phyloP scores from a whole-genome alignment of 2,113 vertebrate species.

The Nycticorax nycticorax region DNA sequence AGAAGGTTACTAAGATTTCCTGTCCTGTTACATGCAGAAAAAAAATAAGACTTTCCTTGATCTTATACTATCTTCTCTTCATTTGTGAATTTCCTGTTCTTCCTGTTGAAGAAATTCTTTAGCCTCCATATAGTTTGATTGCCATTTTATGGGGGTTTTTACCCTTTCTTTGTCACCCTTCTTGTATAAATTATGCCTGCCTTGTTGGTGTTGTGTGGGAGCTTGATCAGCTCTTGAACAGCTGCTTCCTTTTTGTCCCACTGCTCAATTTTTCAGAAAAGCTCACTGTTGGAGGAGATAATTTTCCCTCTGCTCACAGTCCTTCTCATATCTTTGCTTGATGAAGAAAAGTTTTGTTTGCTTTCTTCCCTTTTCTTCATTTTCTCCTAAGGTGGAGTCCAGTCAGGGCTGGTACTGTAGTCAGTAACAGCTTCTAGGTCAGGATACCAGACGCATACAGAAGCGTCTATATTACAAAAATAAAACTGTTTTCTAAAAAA shows the following conservation, averaged over 20 bases:
- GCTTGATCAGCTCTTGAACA: neutral
- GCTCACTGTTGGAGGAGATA: neutral
- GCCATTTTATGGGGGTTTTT: accelerated
- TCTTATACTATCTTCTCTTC: neutral
- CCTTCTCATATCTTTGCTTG: neutral
- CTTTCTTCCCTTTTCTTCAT: neutral
- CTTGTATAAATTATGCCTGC: neutral
- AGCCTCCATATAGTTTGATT: neutral
- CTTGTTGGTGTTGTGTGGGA: neutral
- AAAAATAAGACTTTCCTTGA: neutral
- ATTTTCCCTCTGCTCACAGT: neutral
- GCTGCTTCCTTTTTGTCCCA: neutral
- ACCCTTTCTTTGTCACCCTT: neutral
- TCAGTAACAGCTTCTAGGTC: neutral
- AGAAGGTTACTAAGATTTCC: neutral
- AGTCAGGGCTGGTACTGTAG: neutral
- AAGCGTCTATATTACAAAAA: neutral
- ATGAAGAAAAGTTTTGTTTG: neutral
- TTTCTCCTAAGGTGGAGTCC: neutral
- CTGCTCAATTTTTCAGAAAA: neutral
- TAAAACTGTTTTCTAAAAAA: neutral
- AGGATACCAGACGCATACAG: neutral
- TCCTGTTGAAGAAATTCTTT: neutral
- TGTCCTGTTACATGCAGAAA: neutral
- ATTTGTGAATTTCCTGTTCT: neutral